Evolutionary conservation across 1,140 invertebrate species (phyloP), one percentile per base, ranked within the genome.

Genomic region (Aethina tumida): DNA sequence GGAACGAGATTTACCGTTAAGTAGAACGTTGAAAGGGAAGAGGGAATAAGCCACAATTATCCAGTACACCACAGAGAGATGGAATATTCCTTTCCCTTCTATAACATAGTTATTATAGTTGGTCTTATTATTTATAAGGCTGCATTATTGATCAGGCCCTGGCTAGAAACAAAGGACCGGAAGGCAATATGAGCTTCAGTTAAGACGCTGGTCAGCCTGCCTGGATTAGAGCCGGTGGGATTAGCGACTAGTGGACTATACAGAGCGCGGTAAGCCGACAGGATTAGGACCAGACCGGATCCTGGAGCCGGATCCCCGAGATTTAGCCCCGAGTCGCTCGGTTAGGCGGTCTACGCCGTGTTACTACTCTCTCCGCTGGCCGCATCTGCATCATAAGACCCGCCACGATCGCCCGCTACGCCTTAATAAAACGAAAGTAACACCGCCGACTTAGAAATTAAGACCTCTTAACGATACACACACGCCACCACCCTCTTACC

Each of bases 191-290:
- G 58, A 58, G 50, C 53, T 55, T 50, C 44, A 58, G 58, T 60
- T 62, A 62, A 62, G 59, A 62, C 59, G 58, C 49, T 56, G 60
- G 60, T 62, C 60, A 60, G 56, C 55, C 51, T 41, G 47, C 40
- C 55, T 60, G 58, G 59, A 61, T 61, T 61, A 61, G 41, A 52
- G 47, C 53, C 39, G 39, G 49, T 52, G 52, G 58, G 59, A 62
- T 62, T 62, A 62, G 56, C 58, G 59, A 55, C 45, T 59, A 57
- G 54, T 60, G 58, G 59, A 61, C 59, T 59, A 60, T 57, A 55
- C 52, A 58, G 49, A 51, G 53, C 48, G 52, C 48, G 53, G 56
- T 60, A 57, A 60, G 59, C 59, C 59, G 52, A 51, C 41, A 45
- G 60, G 56, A 60, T 62, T 60, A 59, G 48, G 55, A 56, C 48